Base-by-base conservation (phyloP, 2,888 invertebrate species). In the Eupithecia pulchellata region DNA sequence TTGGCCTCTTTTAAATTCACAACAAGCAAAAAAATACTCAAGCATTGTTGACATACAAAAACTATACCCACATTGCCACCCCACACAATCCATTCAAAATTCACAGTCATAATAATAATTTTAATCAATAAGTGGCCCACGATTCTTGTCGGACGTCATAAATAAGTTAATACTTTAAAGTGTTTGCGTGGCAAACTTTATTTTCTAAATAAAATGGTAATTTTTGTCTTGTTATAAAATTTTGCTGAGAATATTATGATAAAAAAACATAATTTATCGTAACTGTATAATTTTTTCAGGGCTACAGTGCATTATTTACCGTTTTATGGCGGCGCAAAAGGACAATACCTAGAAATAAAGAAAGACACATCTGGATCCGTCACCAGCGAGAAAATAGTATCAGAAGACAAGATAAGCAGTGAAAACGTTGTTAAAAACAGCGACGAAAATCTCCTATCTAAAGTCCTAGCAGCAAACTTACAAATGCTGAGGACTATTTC, bases 241-340 rank as follows among this genome's bases (percentile, higher is more conserved):
- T 57, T 57, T 29, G 9, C 42, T 9, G 20, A 20, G 9, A 20
- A 20, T 20, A 11, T 20, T 47, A 52, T 2, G 0, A 47, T 20
- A 52, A 25, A 25, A 25, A 52, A 52, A 52, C 9, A n/a, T 34
- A 9, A 20, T 34, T 32, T 32, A n/a, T 5, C 61, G 11, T 25
- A 13, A 34, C 14, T 25, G 1, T 29, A 2, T 66, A 64, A 4
- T 32, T 55, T 60, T 42, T 71, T 13, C 57, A 92, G 92, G 74
- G 85, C 81, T 72, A 82, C 89, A 61, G 83, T 88, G 65, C 89
- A 90, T 78, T 94, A 91, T 68, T 82, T 96, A 55, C 96, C 96
- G 17, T 97, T 96, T 87, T 97, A 97, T 82, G 97, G 97, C 1
- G 97, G 97, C 36, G 96, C 95, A 2, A 96, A 95, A 82, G 97